Evolutionary conservation across 1,140 invertebrate genomes (phyloP), one percentile per base, ranked within the genome.

Genomic region (Intoshia linei): DNA sequence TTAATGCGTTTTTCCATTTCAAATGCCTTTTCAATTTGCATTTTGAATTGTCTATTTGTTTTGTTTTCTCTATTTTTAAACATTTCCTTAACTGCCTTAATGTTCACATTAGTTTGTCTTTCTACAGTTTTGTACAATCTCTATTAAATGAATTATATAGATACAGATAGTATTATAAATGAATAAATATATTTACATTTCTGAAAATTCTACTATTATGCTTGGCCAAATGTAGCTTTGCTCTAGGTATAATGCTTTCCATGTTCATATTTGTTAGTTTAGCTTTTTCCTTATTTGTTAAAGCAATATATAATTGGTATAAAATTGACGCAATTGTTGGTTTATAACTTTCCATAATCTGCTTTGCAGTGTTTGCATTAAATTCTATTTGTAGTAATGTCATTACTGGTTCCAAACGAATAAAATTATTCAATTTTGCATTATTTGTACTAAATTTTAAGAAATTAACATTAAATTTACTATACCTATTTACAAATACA

Each of bases 351-450:
- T n/a, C n/a, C 55, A 59, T 59, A 29, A 59, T 48, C 42, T 53
- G 50, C 20, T 50, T 39, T 13, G 54, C 56, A 22, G 48, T 34
- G 42, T 51, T 55, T n/a, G 52, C 57, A 31, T 59, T 53, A 46
- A 57, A 57, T 23, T 48, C 51, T 30, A 59, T 50, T 14, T 47
- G 51, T 31, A 59, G 41, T 19, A 55, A 39, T 40, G 54, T 49
- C 17, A 59, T 41, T 11, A 45, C 46, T 15, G 54, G 55, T 36
- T 57, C 54, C 34, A 59, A 30, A 15, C 55, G 44, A 18, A 49
- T 57, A 37, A 59, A 57, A 41, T 59, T 59, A 40, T 57, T 57
- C 37, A 59, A 49, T 43, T 56, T 55, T n/a, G 54, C 50, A 36
- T 55, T 52, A 29, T 50, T 40, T 18, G 52, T 51, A 32, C 54